Conservation (phyloP, 2,797 vertebrate species). For the Pterois miles region DNA sequence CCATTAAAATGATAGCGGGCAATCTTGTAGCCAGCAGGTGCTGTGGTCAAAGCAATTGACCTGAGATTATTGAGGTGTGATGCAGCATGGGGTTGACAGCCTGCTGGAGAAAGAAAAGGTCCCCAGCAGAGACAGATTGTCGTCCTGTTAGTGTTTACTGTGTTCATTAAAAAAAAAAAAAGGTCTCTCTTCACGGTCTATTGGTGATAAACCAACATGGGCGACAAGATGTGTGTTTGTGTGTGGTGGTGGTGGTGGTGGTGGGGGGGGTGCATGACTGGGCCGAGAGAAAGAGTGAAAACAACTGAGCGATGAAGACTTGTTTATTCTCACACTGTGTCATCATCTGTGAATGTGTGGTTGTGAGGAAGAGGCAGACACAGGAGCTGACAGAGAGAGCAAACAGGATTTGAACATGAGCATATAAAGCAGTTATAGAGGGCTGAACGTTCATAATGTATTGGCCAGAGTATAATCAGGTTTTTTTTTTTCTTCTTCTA, state of each 20-base stretch:
- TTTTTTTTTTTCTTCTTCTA: background rate
- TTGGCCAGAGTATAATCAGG: background rate
- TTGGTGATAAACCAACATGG: constrained; percentile 54
- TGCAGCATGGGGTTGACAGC: constrained; percentile 32
- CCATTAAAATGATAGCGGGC: constrained; percentile 68
- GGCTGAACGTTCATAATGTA: background rate
- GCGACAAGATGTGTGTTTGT: constrained; percentile 4
- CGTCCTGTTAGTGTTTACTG: constrained; percentile 56
- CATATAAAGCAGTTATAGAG: background rate
- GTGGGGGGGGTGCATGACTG: background rate
- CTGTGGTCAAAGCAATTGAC: constrained; percentile 78
- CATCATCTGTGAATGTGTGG: constrained; percentile 59
- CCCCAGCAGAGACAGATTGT: constrained; percentile 55
- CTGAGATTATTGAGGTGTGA: constrained; percentile 72
- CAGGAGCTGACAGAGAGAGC: constrained; percentile 1
- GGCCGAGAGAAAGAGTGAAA: constrained; percentile 33
- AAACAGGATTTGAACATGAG: background rate
- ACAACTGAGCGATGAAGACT: constrained; percentile 40
- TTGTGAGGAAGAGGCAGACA: constrained; percentile 28
- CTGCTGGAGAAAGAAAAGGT: constrained; percentile 56
- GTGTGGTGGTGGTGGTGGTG: background rate
- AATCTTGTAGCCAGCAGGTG: constrained; percentile 61
- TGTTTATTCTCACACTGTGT: constrained; percentile 58
- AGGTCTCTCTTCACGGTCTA: constrained; percentile 48
- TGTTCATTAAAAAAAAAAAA: constrained; percentile 59